These are phyloP conservation scores for Nycticorax nycticorax DNA, from an alignment of 2,113 vertebrate genomes.

Conservation along the genomic window DNA sequence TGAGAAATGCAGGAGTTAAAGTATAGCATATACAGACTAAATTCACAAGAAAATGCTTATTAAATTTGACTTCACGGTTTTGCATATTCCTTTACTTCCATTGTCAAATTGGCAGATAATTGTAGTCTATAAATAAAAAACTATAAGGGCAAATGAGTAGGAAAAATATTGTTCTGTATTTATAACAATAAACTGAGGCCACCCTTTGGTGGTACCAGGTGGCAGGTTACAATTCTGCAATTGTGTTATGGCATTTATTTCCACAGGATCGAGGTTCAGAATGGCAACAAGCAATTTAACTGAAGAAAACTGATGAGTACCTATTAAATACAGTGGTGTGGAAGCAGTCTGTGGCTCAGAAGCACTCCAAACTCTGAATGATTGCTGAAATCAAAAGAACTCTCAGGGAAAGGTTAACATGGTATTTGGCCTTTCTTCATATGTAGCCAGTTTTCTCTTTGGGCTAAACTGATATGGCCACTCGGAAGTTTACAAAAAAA, in stretches of 20 bases:
- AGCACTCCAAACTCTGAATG: background rate
- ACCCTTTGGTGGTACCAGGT: background rate
- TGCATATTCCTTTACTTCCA: background rate
- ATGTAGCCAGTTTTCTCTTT: background rate
- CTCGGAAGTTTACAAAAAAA: background rate
- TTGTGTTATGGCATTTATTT: background rate
- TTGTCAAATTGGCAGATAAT: background rate
- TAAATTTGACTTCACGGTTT: background rate
- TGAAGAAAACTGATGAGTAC: background rate
- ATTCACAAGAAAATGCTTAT: background rate
- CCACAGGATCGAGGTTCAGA: background rate
- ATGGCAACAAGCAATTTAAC: background rate
- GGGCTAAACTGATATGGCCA: background rate
- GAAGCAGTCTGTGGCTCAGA: background rate
- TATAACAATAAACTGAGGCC: background rate
- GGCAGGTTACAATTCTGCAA: background rate
- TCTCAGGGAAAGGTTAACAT: background rate
- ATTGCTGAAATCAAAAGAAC: background rate
- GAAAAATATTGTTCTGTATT: background rate
- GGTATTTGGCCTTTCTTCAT: background rate
- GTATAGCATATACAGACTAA: background rate
- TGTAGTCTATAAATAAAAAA: background rate
- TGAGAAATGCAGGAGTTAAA: background rate
- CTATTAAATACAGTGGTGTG: background rate
- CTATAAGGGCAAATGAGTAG: background rate